Conservation (phyloP, 2,113 vertebrate species). For the Petrocephalus microphthalmus region DNA sequence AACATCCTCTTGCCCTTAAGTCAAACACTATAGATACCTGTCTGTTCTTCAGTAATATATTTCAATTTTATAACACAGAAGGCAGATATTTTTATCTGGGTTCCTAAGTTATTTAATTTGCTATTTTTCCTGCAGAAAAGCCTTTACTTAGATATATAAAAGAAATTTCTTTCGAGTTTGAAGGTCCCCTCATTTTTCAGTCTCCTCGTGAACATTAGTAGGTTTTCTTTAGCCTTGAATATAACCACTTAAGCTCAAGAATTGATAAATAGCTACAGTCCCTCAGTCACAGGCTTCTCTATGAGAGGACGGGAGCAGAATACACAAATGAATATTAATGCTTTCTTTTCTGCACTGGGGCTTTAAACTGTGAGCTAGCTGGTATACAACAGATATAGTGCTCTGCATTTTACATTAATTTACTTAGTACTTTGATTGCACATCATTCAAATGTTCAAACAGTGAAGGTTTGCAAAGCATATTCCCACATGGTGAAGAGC, state of each 20-base stretch:
- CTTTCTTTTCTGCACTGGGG: not conserved
- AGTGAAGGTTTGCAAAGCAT: not conserved
- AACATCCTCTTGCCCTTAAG: not conserved
- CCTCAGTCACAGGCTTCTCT: not conserved
- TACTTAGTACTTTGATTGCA: not conserved
- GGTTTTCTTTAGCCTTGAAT: constrained; percentile 9
- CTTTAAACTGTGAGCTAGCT: not conserved
- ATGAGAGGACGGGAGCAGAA: not conserved
- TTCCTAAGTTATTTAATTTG: not conserved
- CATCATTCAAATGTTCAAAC: not conserved
- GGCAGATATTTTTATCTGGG: not conserved
- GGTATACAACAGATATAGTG: not conserved
- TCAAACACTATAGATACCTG: not conserved
- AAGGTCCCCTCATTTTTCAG: not conserved
- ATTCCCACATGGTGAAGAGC: not conserved
- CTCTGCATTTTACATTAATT: not conserved
- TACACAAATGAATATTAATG: not conserved
- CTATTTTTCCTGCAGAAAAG: not conserved
- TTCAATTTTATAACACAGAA: not conserved
- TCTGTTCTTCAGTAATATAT: not conserved
- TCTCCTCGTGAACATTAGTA: not conserved
- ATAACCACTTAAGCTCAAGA: not conserved
- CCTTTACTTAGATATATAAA: not conserved
- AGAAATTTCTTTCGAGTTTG: not conserved
- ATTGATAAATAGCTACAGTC: constrained; percentile 8